Base-by-base conservation (phyloP, 2,797 vertebrate species). In the Liparis tanakae region DNA sequence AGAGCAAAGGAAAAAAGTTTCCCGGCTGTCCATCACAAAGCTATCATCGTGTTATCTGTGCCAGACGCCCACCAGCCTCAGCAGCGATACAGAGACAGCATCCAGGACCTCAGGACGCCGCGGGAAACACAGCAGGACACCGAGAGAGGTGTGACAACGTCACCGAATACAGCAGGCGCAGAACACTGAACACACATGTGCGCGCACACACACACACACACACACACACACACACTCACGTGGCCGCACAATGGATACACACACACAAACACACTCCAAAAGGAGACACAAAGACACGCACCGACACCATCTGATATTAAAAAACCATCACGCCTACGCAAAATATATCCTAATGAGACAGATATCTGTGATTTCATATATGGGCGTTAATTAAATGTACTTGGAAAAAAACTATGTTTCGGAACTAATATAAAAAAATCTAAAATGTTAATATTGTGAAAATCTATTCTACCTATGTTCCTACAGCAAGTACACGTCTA, bases 11-110 rank as follows among this genome's bases (percentile, higher is more conserved):
- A 76, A 86, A 70, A 81, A 91, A 91, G 85, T 90, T 93, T 92
- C 89, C 87, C 80, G 79, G 87, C 89, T 93, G 91, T 93, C 92
- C 92, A 87, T 94, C 90, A 93, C 82, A 51, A 67, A 80, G 83
- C 87, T 93, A 93, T 94, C 91, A 90, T 86, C 87, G 90, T 87
- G 72, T 86, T 92, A 91, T 92, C 92, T 87, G 86, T 92, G 92
- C 91, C 90, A 93, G 92, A 92, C 91, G 91, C 90, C 92, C 91
- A 92, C 90, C 84, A 92, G 90, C 89, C 86, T 92, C 84, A 85
- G 83, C 85, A 86, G 86, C 80, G 86, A 89, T 88, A 89, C 88
- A 60, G 84, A 92, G 91, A 94, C 90, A 87, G 89, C 88, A 87
- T 92, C 92, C 92, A 93, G 92, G 89, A 90, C 89, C 90, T 90